Percentiles rank a stretch among this genome's conserved stretches.
Evolutionary conservation across 2,888 invertebrate species (phyloP).

Genomic region (Heliconius aoede): DNA sequence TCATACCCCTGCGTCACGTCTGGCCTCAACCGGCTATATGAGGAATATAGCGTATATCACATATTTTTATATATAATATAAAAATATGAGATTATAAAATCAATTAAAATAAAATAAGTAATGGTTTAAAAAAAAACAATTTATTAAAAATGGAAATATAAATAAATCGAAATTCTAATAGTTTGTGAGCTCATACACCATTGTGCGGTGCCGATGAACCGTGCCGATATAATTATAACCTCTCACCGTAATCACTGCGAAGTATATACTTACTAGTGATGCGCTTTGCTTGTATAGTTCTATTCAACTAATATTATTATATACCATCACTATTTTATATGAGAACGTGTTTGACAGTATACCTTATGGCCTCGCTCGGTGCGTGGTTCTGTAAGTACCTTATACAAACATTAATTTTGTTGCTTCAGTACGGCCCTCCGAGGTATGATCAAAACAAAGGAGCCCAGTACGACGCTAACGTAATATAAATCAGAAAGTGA

Average conservation of each 20-base stretch:
- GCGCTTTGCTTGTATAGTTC: conserved; percentile 9
- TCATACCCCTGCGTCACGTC: no score
- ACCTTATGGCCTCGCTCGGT: no score
- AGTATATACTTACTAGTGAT: conserved; percentile 32
- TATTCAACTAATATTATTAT: background rate
- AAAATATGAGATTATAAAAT: background rate
- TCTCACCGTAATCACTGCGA: conserved; percentile 51
- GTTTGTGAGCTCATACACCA: conserved; percentile 41
- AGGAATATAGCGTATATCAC: no score
- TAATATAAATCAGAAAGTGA: conserved; percentile 45
- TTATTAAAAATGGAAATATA: conserved; percentile 6
- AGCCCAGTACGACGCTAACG: background rate
- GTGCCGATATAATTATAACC: conserved; percentile 42
- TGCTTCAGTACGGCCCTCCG: background rate
- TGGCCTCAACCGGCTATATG: no score
- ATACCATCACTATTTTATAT: background rate
- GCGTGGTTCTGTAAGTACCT: background rate
- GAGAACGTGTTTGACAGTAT: background rate
- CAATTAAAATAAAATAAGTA: background rate
- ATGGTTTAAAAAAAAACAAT: background rate
- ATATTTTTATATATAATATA: no score
- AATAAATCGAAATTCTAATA: background rate
- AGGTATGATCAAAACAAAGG: background rate
- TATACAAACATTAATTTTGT: background rate
- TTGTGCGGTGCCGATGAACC: conserved; percentile 61